Evolutionary conservation across 30 jellyfish, hydroid and myxozoan genomes (phyloP).

Genomic region (Aurelia coerulea): DNA sequence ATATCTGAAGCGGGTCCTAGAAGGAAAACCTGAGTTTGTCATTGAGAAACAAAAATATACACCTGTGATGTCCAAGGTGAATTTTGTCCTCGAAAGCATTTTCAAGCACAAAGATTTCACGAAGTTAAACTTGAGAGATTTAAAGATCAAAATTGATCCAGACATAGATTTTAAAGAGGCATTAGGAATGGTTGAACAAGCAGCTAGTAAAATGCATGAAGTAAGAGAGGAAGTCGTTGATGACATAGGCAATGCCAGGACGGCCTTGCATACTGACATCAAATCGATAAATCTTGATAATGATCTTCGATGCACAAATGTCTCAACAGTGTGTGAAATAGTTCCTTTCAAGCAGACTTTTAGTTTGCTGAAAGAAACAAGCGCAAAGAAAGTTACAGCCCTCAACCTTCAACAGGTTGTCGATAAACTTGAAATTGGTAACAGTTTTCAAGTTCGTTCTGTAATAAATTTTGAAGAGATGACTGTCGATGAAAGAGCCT

Average conservation of each 20-base stretch:
- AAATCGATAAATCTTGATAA: background rate
- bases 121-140: conserved; percentile 7
- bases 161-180: conserved; percentile 37
- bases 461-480: too few relatives aligned
- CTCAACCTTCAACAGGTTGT: background rate
- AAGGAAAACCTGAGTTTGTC: background rate
- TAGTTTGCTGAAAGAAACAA: conserved; percentile 29
- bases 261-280: conserved; percentile 12
- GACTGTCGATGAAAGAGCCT: too few relatives aligned
- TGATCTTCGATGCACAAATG: background rate
- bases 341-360: conserved; percentile 25
- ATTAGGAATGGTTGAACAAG: conserved; percentile 33
- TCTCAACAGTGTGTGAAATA: background rate
- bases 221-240: conserved; percentile 11
- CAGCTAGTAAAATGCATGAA: conserved; percentile 23
- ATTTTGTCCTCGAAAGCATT: conserved; percentile 17
- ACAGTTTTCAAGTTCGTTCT: too few relatives aligned
- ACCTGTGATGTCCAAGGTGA: conserved; percentile 42
- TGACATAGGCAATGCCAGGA: background rate
- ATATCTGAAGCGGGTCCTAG: conserved; percentile 1
- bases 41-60: background rate
- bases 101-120: conserved; percentile 20
- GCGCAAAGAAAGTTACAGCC: background rate
- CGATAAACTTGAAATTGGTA: too few relatives aligned
- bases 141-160: background rate